These are phyloP conservation scores for Corythaixoides concolor DNA, from an alignment of 2,113 vertebrate genomes.

Conservation along the genomic window DNA sequence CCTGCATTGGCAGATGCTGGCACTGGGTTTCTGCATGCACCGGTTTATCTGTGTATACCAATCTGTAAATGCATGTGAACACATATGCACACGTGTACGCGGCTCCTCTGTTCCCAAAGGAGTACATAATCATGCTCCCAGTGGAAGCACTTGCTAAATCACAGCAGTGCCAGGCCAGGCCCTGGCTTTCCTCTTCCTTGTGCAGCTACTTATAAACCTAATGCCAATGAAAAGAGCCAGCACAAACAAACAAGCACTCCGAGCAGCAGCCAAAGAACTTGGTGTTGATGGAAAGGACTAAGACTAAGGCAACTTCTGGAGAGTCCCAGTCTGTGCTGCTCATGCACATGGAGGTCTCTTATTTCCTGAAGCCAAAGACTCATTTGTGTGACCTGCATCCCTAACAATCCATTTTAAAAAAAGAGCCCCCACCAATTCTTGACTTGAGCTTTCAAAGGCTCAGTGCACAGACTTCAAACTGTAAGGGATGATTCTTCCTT, in stretches of 20 bases:
- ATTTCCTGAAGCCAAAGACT: neutral
- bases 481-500: neutral
- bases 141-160: neutral
- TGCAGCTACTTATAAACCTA: neutral
- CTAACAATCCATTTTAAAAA: neutral
- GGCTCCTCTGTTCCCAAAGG: neutral
- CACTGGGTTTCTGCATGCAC: neutral
- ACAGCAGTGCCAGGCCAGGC: neutral
- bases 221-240: neutral
- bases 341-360: neutral
- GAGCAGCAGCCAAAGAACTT: neutral
- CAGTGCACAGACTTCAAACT: neutral
- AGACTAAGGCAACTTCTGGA: neutral
- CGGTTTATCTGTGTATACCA: neutral
- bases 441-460: neutral
- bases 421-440: too few species aligned
- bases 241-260: fast-evolving
- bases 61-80: neutral
- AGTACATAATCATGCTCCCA: neutral
- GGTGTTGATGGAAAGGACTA: neutral
- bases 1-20: neutral
- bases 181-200: neutral
- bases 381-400: neutral
- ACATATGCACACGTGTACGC: neutral
- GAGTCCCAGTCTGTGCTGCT: neutral